These are phyloP conservation scores for Lathronympha strigana DNA, from an alignment of 2,888 invertebrate genomes.

Conservation along the genomic window DNA sequence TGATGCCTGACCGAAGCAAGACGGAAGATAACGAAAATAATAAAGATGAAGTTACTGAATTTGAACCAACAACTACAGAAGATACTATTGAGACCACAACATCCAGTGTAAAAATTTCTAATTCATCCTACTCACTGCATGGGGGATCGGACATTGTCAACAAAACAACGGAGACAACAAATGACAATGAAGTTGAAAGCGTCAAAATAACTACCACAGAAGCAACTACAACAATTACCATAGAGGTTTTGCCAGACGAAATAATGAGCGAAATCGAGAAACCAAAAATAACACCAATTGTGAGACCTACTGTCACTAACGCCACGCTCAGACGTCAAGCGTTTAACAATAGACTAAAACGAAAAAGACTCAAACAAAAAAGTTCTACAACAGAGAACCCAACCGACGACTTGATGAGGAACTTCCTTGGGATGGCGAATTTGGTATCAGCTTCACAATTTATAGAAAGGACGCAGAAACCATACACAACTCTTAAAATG, in stretches of 20 bases:
- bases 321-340: conserved; percentile 65
- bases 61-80: conserved; percentile 49
- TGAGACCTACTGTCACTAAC: conserved; percentile 55
- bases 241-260: conserved; percentile 51
- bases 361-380: conserved; percentile 70
- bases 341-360: conserved; percentile 68
- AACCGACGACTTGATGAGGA: conserved; percentile 62
- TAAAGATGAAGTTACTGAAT: conserved; percentile 44
- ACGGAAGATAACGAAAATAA: conserved; percentile 50
- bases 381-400: conserved; percentile 68
- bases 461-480: conserved; percentile 63
- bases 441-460: conserved; percentile 75
- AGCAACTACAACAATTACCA: conserved; percentile 48
- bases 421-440: conserved; percentile 66
- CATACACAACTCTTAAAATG: conserved; percentile 53
- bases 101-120: neutral
- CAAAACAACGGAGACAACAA: no score
- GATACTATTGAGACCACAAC: conserved; percentile 23
- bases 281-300: conserved; percentile 49
- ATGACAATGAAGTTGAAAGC: conserved; percentile 44
- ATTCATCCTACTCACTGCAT: conserved; percentile 3
- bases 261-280: conserved; percentile 53
- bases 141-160: neutral
- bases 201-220: conserved; percentile 44
- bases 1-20: conserved; percentile 54